Percentiles rank a stretch among this genome's conserved stretches.
phyloP scores from a whole-genome alignment of 2,888 invertebrate genomes.

The Cyclophora albipunctata region DNA sequence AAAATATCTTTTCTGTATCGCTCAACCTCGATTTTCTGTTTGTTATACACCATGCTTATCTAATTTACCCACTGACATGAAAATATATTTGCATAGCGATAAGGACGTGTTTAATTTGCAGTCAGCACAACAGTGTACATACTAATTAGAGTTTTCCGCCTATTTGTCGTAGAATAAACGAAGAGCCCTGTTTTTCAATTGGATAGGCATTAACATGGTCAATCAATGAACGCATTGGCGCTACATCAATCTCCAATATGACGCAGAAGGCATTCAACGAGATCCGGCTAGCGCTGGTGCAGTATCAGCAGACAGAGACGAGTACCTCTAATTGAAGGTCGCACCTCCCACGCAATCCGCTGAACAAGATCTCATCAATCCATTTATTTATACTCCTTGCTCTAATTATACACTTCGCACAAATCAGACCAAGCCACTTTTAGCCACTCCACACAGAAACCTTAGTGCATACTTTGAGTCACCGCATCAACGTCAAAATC shows the following conservation, averaged over 20 bases:
- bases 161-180: conserved; percentile 23
- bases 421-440: conserved; percentile 45
- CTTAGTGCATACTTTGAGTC: conserved; percentile 39
- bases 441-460: conserved; percentile 31
- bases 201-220: conserved; percentile 26
- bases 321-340: conserved; percentile 56
- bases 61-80: conserved; percentile 52
- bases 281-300: conserved; percentile 41
- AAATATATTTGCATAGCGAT: conserved; percentile 39
- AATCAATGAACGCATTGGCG: conserved; percentile 35
- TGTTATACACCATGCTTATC: conserved; percentile 47
- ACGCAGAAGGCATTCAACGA: conserved; percentile 32
- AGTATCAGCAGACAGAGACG: conserved; percentile 35
- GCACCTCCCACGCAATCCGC: conserved; percentile 47
- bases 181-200: conserved; percentile 29
- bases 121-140: conserved; percentile 23
- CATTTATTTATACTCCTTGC: conserved; percentile 49
- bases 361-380: conserved; percentile 46
- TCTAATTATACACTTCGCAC: conserved; percentile 53
- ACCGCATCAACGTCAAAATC: conserved; percentile 20
- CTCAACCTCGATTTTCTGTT: conserved; percentile 34
- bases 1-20: conserved; percentile 24
- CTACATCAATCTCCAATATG: conserved; percentile 39
- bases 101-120: conserved; percentile 36
- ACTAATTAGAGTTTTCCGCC: conserved; percentile 34